phyloP scores from a whole-genome alignment of 2,113 vertebrate species.

The Nothoprocta pentlandii region DNA sequence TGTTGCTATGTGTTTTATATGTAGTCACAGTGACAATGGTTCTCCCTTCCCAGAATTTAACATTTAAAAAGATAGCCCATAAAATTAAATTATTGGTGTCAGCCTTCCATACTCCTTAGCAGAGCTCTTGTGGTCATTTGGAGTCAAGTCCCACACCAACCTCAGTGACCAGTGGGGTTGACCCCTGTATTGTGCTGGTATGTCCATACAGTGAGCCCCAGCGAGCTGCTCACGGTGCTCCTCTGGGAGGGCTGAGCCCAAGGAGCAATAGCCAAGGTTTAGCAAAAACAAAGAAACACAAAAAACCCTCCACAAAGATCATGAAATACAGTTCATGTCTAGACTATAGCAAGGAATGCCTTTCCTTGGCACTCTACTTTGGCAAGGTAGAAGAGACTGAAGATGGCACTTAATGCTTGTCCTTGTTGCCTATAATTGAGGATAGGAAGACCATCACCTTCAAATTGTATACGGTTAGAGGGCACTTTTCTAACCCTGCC shows the following conservation, averaged over 20 bases:
- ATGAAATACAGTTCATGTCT: not conserved
- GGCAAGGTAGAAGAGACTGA: not conserved
- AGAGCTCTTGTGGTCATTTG: not conserved
- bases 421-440: not conserved
- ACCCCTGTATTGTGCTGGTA: not conserved
- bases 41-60: not conserved
- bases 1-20: fast-evolving
- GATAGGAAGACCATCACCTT: not conserved
- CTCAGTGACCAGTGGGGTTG: not conserved
- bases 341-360: not conserved
- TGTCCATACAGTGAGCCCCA: not conserved
- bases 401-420: fast-evolving
- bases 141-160: not conserved
- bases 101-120: too few species aligned
- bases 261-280: not conserved
- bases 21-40: not conserved
- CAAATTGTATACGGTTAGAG: not conserved
- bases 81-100: not conserved
- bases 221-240: not conserved
- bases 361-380: too few species aligned
- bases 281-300: not conserved
- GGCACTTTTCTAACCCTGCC: not conserved
- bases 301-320: not conserved
- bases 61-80: not conserved
- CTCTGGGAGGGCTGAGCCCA: not conserved